Conservation (phyloP, 2,113 vertebrate genomes). For the Vimba vimba region DNA sequence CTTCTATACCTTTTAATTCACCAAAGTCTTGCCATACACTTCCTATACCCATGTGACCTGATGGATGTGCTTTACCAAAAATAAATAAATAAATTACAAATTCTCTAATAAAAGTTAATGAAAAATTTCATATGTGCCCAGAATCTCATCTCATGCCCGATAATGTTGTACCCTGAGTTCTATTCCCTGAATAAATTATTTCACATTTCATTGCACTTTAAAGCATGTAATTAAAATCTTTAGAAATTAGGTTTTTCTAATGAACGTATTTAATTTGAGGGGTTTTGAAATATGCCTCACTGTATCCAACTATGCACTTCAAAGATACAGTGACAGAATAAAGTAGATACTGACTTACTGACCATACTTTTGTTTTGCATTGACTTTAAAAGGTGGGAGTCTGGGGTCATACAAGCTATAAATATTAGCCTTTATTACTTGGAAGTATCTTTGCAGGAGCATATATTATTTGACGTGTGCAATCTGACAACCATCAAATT, state of each 20-base stretch:
- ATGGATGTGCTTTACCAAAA: background rate
- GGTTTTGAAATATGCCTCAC: background rate
- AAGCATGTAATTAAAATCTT: background rate
- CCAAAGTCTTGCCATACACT: background rate
- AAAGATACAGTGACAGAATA: background rate
- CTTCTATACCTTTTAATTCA: background rate
- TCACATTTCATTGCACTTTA: background rate
- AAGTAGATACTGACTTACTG: too few relatives aligned
- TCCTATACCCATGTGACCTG: background rate
- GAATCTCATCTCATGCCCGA: background rate
- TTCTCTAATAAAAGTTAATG: background rate
- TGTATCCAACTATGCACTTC: background rate
- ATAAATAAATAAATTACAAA: background rate
- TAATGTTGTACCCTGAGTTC: too few relatives aligned
- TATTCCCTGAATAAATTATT: background rate
- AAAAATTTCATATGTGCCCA: background rate
- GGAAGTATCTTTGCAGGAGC: background rate
- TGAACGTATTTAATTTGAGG: background rate
- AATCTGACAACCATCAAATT: background rate
- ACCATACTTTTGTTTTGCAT: too few relatives aligned
- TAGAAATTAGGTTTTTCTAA: background rate
- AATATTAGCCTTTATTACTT: background rate
- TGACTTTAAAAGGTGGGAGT: background rate
- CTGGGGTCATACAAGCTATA: background rate
- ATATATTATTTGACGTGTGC: background rate